These are phyloP conservation scores for Rhyacophila brunnea DNA, from an alignment of 1,140 invertebrate species.

Conservation along the genomic window DNA sequence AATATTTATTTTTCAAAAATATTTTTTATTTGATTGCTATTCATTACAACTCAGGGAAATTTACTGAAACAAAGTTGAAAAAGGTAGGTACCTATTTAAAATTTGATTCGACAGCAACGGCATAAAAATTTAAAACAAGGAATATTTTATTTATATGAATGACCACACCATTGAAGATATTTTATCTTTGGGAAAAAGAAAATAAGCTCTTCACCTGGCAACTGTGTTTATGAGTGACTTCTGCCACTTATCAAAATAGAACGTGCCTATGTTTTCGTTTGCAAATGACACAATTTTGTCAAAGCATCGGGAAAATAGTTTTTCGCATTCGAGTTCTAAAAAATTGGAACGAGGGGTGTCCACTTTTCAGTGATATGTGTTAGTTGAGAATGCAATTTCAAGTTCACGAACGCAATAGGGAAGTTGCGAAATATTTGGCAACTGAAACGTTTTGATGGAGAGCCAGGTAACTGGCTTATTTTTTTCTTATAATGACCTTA, in stretches of 20 bases:
- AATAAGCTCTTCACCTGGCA: no score
- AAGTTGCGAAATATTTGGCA: slow-evolving; percentile 29
- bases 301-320: slow-evolving; percentile 14
- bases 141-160: no score
- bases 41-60: no score
- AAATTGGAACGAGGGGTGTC: neutral
- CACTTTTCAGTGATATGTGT: slow-evolving; percentile 1
- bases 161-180: no score
- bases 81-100: no score
- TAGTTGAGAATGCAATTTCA: slow-evolving; percentile 16
- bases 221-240: slow-evolving; percentile 16
- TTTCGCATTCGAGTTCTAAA: slow-evolving; percentile 5
- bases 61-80: no score
- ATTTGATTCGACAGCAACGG: no score
- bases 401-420: slow-evolving; percentile 23
- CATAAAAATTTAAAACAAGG: no score
- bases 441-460: slow-evolving; percentile 25
- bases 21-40: no score
- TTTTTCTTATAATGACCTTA: slow-evolving; percentile 21
- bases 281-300: slow-evolving; percentile 25
- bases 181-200: no score
- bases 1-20: no score
- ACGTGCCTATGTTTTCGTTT: slow-evolving; percentile 28
- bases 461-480: slow-evolving; percentile 27
- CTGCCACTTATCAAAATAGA: slow-evolving; percentile 30